These are phyloP conservation scores for Pseudomugil gertrudae DNA, from an alignment of 2,797 vertebrate genomes.

Conservation along the genomic window DNA sequence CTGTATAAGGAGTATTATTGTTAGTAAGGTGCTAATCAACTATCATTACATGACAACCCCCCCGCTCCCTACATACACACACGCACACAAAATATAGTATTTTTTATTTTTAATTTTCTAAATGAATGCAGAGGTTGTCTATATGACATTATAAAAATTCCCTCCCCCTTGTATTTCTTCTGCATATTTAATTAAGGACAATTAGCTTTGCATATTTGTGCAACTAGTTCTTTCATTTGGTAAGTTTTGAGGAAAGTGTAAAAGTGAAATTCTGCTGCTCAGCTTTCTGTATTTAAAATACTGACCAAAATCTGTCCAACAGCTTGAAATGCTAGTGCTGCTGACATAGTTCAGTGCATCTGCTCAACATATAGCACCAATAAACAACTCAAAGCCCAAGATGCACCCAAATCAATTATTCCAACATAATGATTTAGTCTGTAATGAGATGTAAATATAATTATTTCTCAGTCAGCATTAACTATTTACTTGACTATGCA, in stretches of 20 bases:
- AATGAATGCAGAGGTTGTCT: no score
- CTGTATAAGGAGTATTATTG: slow-evolving; percentile 19
- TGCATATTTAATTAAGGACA: no score
- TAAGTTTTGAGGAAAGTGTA: background rate
- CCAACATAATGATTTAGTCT: slow-evolving; percentile 22
- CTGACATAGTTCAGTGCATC: background rate
- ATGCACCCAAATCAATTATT: slow-evolving; percentile 16
- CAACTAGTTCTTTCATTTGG: background rate
- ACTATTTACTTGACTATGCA: slow-evolving; percentile 14
- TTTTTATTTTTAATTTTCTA: no score
- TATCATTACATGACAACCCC: background rate
- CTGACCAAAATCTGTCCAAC: background rate
- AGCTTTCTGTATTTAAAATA: background rate
- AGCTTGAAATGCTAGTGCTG: background rate
- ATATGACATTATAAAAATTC: no score
- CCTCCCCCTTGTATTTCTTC: background rate
- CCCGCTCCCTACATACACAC: no score
- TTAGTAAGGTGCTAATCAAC: slow-evolving; percentile 30
- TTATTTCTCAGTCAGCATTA: slow-evolving; percentile 25
- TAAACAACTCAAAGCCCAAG: slow-evolving; percentile 14
- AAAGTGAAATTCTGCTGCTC: background rate
- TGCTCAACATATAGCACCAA: background rate
- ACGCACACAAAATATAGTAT: no score
- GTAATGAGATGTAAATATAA: slow-evolving; percentile 23
- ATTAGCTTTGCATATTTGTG: background rate